Percentiles rank a stretch among this genome's conserved stretches.
These are phyloP conservation scores for Trichogramma evanescens DNA, from an alignment of 2,888 invertebrate genomes.

Conservation along the genomic window DNA sequence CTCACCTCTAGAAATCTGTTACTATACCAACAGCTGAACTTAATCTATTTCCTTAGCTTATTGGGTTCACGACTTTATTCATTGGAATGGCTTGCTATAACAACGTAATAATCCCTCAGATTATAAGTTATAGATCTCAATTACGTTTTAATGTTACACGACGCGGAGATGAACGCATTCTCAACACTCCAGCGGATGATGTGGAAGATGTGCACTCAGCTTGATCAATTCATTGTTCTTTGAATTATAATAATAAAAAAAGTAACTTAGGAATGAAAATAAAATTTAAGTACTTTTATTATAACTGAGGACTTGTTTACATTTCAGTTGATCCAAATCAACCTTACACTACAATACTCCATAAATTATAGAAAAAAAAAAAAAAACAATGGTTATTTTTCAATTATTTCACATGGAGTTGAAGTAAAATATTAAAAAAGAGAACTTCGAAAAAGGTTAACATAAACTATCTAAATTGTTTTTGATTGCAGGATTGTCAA, in stretches of 20 bases:
- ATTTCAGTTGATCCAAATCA: too few species aligned
- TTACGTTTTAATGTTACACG: slow-evolving; percentile 35
- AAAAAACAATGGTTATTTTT: neutral
- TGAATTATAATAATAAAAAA: neutral
- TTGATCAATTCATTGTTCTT: neutral
- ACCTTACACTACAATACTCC: too few species aligned
- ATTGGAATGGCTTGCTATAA: slow-evolving; percentile 82
- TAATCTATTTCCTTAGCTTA: slow-evolving; percentile 45
- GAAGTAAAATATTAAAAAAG: too few species aligned
- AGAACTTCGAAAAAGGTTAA: too few species aligned
- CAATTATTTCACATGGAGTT: neutral
- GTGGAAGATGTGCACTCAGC: slow-evolving; percentile 24
- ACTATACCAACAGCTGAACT: neutral
- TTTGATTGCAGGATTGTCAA: neutral
- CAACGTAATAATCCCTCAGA: slow-evolving; percentile 49
- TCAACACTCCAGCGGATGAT: slow-evolving; percentile 40
- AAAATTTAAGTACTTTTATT: too few species aligned
- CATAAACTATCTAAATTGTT: neutral
- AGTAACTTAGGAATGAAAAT: too few species aligned
- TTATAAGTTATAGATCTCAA: slow-evolving; percentile 29
- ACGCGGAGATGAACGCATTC: slow-evolving; percentile 34
- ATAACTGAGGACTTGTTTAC: too few species aligned
- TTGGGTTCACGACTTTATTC: slow-evolving; percentile 72
- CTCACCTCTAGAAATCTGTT: neutral
- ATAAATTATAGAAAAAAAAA: neutral